These are phyloP conservation scores for Platygyra sinensis DNA, from an alignment of 64 coral and sea anemone species.

Conservation along the genomic window DNA sequence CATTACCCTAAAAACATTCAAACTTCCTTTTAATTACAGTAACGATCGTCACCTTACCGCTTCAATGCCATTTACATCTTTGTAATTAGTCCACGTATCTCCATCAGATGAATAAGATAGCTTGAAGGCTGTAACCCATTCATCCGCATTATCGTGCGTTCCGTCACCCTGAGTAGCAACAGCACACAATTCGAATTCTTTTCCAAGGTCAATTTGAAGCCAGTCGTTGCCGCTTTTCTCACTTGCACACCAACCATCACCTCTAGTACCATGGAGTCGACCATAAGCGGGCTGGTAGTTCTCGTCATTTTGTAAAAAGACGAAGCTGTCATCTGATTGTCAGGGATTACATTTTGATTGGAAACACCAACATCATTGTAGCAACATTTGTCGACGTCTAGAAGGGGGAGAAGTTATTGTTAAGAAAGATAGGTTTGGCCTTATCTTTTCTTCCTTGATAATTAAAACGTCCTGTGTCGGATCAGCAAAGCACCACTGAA, in stretches of 20 bases:
- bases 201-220: slow-evolving; percentile 37
- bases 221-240: background rate
- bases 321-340: slow-evolving; percentile 22
- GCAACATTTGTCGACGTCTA: background rate
- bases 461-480: no score
- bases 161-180: slow-evolving; percentile 12
- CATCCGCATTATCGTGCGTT: background rate
- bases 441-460: no score
- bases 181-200: slow-evolving; percentile 13
- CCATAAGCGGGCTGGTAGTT: background rate
- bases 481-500: no score
- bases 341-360: background rate
- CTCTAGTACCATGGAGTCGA: slow-evolving; percentile 8
- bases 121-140: slow-evolving; percentile 17
- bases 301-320: background rate
- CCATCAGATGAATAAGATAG: background rate
- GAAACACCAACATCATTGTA: background rate
- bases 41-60: background rate
- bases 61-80: slow-evolving; percentile 7
- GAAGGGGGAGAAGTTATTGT: no score
- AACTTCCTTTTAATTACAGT: background rate
- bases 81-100: background rate
- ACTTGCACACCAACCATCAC: slow-evolving; percentile 17
- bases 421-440: no score
- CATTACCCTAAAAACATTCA: background rate